These are phyloP conservation scores for Leptopterna dolabrata DNA, from an alignment of 2,888 invertebrate species.

Conservation along the genomic window DNA sequence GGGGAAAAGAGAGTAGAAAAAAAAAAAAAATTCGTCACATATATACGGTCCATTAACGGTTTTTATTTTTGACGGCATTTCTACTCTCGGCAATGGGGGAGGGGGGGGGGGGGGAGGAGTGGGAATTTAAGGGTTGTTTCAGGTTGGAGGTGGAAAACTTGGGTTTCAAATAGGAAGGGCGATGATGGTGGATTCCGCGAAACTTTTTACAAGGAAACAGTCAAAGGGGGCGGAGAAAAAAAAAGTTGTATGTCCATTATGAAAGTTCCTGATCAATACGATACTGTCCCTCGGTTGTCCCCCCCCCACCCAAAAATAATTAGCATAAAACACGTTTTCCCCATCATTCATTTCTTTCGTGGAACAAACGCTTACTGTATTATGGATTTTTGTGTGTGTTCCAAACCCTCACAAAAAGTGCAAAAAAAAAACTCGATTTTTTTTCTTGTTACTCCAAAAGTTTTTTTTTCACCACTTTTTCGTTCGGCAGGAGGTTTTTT, in stretches of 20 bases:
- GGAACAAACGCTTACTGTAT: slow-evolving; percentile 32
- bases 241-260: slow-evolving; percentile 40
- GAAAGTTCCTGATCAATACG: slow-evolving; percentile 38
- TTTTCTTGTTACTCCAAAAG: not conserved
- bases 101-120: not conserved
- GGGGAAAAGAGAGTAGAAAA: not conserved
- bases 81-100: not conserved
- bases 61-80: slow-evolving; percentile 28
- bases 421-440: too few species aligned
- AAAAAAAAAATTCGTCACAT: slow-evolving; percentile 10
- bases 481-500: not conserved
- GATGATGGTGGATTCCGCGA: not conserved
- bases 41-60: slow-evolving; percentile 44
- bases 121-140: not conserved
- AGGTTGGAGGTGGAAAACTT: not conserved
- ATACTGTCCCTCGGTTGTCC: not conserved
- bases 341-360: slow-evolving; percentile 39
- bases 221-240: not conserved
- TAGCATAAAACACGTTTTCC: slow-evolving; percentile 51
- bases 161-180: not conserved
- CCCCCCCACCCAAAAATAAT: slow-evolving; percentile 14
- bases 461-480: not conserved
- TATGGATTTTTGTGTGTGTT: not conserved
- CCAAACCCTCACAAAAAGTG: too few species aligned
- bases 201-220: slow-evolving; percentile 42